These are phyloP conservation scores for Ladona fulva DNA, from an alignment of 1,140 invertebrate species.

Conservation along the genomic window DNA sequence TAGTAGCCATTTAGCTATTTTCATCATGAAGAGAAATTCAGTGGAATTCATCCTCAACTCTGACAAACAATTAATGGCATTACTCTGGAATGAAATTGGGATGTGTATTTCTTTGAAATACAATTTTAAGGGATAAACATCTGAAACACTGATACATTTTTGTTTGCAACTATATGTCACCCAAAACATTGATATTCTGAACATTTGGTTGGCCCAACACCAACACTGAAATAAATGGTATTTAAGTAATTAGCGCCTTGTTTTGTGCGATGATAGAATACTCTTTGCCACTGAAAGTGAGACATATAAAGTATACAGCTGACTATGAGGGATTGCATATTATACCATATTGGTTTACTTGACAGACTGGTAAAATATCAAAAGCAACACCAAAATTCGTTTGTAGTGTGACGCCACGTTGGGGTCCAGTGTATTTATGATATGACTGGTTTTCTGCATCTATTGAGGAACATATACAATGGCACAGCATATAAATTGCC, in stretches of 20 bases:
- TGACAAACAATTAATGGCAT: neutral
- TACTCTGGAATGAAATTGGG: neutral
- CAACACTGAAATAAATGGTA: neutral
- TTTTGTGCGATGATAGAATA: neutral
- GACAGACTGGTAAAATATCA: neutral
- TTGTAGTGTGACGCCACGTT: neutral
- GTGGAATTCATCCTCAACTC: neutral
- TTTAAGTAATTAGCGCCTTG: neutral
- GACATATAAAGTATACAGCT: neutral
- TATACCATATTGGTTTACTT: neutral
- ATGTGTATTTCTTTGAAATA: neutral
- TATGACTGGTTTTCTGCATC: neutral
- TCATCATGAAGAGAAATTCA: neutral
- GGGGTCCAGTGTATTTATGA: neutral
- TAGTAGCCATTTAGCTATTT: neutral
- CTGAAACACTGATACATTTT: neutral
- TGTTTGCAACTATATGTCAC: neutral
- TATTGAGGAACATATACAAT: constrained; percentile 2
- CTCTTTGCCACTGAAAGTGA: constrained; percentile 4
- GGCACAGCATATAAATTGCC: neutral
- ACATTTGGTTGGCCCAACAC: neutral
- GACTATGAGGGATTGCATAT: neutral
- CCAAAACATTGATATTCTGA: neutral
- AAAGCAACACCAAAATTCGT: neutral
- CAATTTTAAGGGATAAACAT: neutral